Evolutionary conservation across 2,888 invertebrate genomes (phyloP).

Genomic region (Sclerodermus sp.): DNA sequence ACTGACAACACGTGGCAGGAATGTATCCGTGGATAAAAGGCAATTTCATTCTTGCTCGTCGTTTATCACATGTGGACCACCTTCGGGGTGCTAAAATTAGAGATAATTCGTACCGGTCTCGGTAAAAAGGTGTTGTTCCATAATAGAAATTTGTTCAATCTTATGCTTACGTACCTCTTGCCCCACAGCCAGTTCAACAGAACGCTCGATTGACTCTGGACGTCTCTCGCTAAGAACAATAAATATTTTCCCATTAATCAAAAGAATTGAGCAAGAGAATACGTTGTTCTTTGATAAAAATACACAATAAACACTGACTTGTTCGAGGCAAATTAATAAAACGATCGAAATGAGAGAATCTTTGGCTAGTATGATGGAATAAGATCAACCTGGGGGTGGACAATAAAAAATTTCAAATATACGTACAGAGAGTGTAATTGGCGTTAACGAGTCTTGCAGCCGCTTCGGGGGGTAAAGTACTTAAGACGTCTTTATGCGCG

Average conservation of each 20-base stretch:
- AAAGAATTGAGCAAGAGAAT: too few species aligned
- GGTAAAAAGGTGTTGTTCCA: too few species aligned
- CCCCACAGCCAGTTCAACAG: slow-evolving; percentile 83
- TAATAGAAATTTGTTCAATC: neutral
- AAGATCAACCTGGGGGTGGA: too few species aligned
- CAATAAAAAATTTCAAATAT: slow-evolving; percentile 11
- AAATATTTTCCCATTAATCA: too few species aligned
- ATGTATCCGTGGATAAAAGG: slow-evolving; percentile 40
- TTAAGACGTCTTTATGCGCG: slow-evolving; percentile 71
- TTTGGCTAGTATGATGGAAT: too few species aligned
- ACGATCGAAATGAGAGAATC: too few species aligned
- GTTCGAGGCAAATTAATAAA: too few species aligned
- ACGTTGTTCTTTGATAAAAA: too few species aligned
- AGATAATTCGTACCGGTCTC: neutral
- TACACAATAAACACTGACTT: too few species aligned
- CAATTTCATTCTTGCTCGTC: slow-evolving; percentile 29
- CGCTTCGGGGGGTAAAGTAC: slow-evolving; percentile 71
- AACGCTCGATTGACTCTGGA: slow-evolving; percentile 78
- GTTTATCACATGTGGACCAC: slow-evolving; percentile 56
- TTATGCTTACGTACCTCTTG: slow-evolving; percentile 59
- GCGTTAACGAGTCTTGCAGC: slow-evolving; percentile 74
- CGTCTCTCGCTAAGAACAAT: slow-evolving; percentile 67
- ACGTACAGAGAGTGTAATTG: slow-evolving; percentile 75
- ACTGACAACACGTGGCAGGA: slow-evolving; percentile 47
- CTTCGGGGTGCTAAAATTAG: slow-evolving; percentile 51